Evolutionary conservation across 2,888 invertebrate species (phyloP).

Genomic region (Trichopoda pennipes): DNA sequence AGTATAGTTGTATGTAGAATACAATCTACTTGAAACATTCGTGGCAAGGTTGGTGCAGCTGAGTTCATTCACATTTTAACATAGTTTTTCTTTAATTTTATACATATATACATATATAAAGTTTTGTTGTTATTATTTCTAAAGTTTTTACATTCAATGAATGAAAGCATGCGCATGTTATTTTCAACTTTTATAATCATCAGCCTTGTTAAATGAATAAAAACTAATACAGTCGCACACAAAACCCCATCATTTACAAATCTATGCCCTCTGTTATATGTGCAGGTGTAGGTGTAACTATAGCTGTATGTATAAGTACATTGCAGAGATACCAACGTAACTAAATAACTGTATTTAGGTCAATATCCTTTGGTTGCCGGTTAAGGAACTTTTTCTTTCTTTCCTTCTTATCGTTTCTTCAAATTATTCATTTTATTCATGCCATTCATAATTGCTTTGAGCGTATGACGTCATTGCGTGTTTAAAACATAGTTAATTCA

Average conservation of each 20-base stretch:
- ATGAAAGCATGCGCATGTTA: conserved; percentile 69
- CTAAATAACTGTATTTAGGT: conserved; percentile 75
- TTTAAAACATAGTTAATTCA: conserved; percentile 5
- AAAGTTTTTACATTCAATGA: conserved; percentile 38
- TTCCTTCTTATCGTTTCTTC: not conserved
- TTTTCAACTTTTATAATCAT: conserved; percentile 47
- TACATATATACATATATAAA: too few species aligned
- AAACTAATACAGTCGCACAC: conserved; percentile 14
- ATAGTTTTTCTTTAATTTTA: conserved; percentile 60
- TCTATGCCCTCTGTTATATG: conserved; percentile 8
- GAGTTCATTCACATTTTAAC: conserved; percentile 68
- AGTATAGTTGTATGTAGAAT: not conserved
- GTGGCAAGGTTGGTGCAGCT: conserved; percentile 67
- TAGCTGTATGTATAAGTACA: not conserved
- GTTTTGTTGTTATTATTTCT: conserved; percentile 23
- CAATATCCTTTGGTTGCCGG: conserved; percentile 75
- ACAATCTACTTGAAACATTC: conserved; percentile 52
- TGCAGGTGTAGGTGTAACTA: not conserved
- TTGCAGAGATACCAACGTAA: conserved; percentile 37
- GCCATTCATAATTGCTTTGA: conserved; percentile 39
- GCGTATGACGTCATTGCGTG: conserved; percentile 45
- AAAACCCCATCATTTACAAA: conserved; percentile 17
- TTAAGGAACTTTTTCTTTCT: conserved; percentile 40
- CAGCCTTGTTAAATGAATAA: conserved; percentile 61
- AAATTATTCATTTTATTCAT: not conserved